A percentile compares a stretch with the other conserved stretches of the same genome.
Evolutionary conservation across 2,888 invertebrate genomes (phyloP).

Genomic region (Agrotis exclamationis): DNA sequence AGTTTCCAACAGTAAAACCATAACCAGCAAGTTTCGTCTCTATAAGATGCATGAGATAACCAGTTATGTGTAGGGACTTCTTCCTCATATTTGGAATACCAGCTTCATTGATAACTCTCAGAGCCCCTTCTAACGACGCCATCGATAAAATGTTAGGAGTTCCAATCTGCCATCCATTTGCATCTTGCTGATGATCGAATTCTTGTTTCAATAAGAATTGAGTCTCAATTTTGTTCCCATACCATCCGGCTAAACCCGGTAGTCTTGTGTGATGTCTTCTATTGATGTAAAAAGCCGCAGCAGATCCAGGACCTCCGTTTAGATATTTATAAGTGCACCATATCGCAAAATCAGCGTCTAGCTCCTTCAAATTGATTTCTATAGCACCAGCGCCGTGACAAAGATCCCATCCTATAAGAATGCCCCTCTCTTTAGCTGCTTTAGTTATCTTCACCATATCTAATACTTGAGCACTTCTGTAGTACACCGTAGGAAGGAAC

Average conservation of each 20-base stretch:
- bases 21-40: constrained; percentile 75
- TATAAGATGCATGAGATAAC: constrained; percentile 82
- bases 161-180: constrained; percentile 84
- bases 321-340: constrained; percentile 88
- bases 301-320: constrained; percentile 84
- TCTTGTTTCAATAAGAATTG: constrained; percentile 80
- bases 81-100: constrained; percentile 79
- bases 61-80: constrained; percentile 84
- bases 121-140: constrained; percentile 82
- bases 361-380: constrained; percentile 78
- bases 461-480: constrained; percentile 82
- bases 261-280: constrained; percentile 78
- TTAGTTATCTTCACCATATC: constrained; percentile 80
- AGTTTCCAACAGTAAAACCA: constrained; percentile 81
- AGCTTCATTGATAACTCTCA: constrained; percentile 80
- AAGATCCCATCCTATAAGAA: constrained; percentile 85
- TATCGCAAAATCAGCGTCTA: constrained; percentile 83
- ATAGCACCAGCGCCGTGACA: constrained; percentile 82
- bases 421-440: constrained; percentile 77
- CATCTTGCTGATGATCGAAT: constrained; percentile 82
- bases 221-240: constrained; percentile 79
- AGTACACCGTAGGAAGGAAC: constrained; percentile 80
- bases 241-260: constrained; percentile 84
- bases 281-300: constrained; percentile 81
- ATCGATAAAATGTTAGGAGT: constrained; percentile 80